phyloP scores from a whole-genome alignment of 2,113 vertebrate genomes.

The Prionailurus viverrinus region DNA sequence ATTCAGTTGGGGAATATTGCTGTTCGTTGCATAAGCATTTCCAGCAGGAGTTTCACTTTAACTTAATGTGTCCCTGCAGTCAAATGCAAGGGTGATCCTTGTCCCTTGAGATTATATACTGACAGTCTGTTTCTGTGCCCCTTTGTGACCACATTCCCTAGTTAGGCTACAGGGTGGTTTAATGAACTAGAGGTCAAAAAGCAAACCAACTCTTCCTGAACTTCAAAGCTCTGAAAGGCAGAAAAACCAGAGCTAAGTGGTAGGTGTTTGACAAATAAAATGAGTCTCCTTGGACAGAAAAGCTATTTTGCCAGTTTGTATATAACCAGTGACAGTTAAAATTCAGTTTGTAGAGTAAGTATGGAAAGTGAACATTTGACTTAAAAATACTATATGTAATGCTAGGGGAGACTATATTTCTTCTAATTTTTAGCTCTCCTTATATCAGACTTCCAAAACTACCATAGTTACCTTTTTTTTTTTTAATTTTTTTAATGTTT shows the following conservation, averaged over 20 bases:
- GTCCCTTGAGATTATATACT: constrained; percentile 56
- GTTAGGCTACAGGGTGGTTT: not conserved
- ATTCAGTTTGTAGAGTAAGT: not conserved
- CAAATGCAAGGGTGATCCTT: constrained; percentile 33
- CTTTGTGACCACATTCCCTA: not conserved
- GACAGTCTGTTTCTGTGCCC: constrained; percentile 50
- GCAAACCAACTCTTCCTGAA: not conserved
- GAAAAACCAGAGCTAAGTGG: not conserved
- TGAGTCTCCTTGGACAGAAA: not conserved
- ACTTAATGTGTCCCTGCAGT: constrained; percentile 82
- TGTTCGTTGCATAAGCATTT: constrained; percentile 88
- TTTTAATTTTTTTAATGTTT: no score
- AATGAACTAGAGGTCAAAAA: not conserved
- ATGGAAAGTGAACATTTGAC: not conserved
- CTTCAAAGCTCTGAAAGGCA: constrained; percentile 15
- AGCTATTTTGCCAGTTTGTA: not conserved
- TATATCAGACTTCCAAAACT: not conserved
- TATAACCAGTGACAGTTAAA: not conserved
- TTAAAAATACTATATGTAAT: not conserved
- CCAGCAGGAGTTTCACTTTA: constrained; percentile 85
- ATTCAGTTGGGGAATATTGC: constrained; percentile 81
- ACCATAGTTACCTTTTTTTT: not conserved
- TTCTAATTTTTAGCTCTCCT: constrained; percentile 6
- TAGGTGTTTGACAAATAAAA: not conserved
- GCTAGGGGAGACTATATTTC: not conserved